Base-by-base conservation (phyloP, 2,797 vertebrate genomes). In the Loriculus beryllinus region DNA sequence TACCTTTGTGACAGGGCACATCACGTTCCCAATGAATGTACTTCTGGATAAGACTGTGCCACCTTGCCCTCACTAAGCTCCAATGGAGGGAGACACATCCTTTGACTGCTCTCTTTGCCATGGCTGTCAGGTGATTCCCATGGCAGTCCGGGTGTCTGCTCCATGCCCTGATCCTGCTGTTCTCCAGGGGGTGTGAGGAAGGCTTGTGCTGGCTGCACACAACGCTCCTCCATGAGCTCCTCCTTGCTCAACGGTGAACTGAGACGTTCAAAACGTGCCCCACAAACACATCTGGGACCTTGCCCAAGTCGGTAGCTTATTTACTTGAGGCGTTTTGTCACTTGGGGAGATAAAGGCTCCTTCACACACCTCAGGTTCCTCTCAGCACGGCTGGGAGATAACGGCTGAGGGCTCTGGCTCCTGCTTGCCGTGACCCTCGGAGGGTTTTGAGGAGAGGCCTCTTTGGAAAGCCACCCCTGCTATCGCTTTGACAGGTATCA, bases 401-500 rank as follows among this genome's bases (percentile, higher is more conserved):
- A 86, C 62, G 90, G 65, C 76, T 79, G 63, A 97, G 95, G 90
- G n/a, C 1, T 12, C 88, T 96, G 97, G 85, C 65, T 95, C 94
- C 95, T 97, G n/a, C 97, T 97, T 94, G 86, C 96, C 9, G 4
- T 40, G 93, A 91, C 56, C 69, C 96, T 88, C 3, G 2, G 69
- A 89, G 96, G 92, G 70, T 90, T 84, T 92, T 10, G 59, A 78
- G 94, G 70, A 92, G 80, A 96, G 83, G 33, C 49, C 93, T 96
- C 95, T 95, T 94, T 97, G 97, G 96, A 89, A 97, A 95, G 92
- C 78, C 95, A 97, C 95, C 97, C 97, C 93, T 95, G 95, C 90
- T 97, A 97, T 97, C 96, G 2, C 78, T 92, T 74, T 97, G 93
- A 96, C 97, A 97, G 97, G 97, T 97, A 98, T 97, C 97, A 97